These are phyloP conservation scores for Oreochromis grahami DNA, from an alignment of 2,797 vertebrate genomes.

Conservation along the genomic window DNA sequence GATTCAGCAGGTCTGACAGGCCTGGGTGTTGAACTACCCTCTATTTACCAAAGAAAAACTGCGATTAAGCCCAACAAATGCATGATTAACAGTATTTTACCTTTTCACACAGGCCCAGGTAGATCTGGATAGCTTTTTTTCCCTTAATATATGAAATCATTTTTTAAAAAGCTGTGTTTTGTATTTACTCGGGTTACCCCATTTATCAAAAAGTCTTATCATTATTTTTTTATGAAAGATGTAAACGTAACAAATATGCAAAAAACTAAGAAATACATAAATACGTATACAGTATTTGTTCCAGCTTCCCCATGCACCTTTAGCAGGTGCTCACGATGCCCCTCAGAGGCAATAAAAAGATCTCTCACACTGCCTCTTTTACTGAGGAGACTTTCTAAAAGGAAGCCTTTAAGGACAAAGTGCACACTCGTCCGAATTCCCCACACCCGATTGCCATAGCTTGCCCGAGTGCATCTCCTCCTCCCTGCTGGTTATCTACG, in stretches of 20 bases:
- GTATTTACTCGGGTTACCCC: not conserved
- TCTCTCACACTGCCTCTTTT: not conserved
- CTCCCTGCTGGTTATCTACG: conserved; percentile 59
- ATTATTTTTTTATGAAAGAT: not conserved
- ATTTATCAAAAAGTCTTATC: not conserved
- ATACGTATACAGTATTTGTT: not conserved
- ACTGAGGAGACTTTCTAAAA: not conserved
- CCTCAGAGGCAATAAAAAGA: not conserved
- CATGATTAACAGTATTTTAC: not conserved
- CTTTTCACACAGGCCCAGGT: not conserved
- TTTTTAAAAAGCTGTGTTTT: not conserved
- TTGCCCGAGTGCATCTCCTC: conserved; percentile 39
- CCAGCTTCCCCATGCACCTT: not conserved
- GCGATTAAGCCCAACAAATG: not conserved
- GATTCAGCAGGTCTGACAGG: not conserved
- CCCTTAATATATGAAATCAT: not conserved
- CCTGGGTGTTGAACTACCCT: not conserved
- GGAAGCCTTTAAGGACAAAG: conserved; percentile 12
- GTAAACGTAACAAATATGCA: not conserved
- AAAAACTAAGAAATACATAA: not conserved
- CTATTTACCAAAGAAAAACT: not conserved
- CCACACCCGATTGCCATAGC: conserved; percentile 15
- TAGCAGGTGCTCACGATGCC: not conserved
- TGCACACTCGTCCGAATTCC: conserved; percentile 38
- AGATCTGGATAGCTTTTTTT: not conserved